Percentiles rank a stretch among this genome's conserved stretches.
phyloP scores from a whole-genome alignment of 1,140 invertebrate species.

The Sminthurides bifidus region DNA sequence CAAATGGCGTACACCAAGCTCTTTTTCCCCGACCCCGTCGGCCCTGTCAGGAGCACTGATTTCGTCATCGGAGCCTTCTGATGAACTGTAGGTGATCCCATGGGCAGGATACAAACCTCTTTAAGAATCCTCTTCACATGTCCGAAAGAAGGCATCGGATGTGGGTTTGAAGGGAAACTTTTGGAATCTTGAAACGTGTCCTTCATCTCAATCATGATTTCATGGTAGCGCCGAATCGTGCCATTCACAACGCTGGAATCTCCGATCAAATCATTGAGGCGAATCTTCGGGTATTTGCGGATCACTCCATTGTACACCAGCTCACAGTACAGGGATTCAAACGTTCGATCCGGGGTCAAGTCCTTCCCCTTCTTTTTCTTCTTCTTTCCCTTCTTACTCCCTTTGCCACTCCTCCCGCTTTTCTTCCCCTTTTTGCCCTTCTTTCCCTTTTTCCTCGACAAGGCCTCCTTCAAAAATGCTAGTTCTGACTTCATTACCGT shows the following conservation, averaged over 20 bases:
- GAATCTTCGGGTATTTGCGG: slow-evolving; percentile 56
- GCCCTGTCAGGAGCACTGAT: slow-evolving; percentile 70
- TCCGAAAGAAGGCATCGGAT: slow-evolving; percentile 54
- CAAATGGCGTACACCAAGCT: slow-evolving; percentile 77
- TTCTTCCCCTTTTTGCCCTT: slow-evolving; percentile 39
- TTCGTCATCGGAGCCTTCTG: slow-evolving; percentile 67
- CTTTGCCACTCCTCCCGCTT: slow-evolving; percentile 55
- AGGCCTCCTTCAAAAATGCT: slow-evolving; percentile 67
- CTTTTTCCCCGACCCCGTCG: slow-evolving; percentile 73
- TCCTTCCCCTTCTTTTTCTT: slow-evolving; percentile 94
- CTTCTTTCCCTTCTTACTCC: slow-evolving; percentile 58
- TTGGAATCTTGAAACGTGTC: background rate
- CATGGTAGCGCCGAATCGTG: slow-evolving; percentile 21
- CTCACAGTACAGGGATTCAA: slow-evolving; percentile 83
- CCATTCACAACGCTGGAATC: slow-evolving; percentile 45
- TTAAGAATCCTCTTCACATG: slow-evolving; percentile 77
- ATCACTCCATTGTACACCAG: slow-evolving; percentile 81
- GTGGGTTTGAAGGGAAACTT: slow-evolving; percentile 24
- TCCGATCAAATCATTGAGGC: slow-evolving; percentile 62
- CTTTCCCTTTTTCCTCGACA: slow-evolving; percentile 57
- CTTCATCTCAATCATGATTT: no score
- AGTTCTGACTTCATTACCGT: slow-evolving; percentile 72
- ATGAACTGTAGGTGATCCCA: slow-evolving; percentile 67
- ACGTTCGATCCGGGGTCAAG: slow-evolving; percentile 79
- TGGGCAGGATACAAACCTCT: slow-evolving; percentile 80